These are phyloP conservation scores for Triplophysa siluroides DNA, from an alignment of 2,113 vertebrate species.

Conservation along the genomic window DNA sequence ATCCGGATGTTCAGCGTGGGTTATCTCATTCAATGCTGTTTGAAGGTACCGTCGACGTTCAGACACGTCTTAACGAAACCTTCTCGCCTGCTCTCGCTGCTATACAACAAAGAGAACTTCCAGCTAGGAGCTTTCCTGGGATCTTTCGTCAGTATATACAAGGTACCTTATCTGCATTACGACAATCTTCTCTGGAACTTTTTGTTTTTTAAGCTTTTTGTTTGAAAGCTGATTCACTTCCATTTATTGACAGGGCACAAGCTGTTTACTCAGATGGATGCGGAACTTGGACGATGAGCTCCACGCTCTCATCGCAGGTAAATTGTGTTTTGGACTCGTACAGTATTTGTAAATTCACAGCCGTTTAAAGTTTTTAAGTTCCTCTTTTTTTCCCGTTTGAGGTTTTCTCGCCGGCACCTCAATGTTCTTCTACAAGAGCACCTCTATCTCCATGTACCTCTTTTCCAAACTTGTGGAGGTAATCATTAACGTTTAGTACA, in stretches of 20 bases:
- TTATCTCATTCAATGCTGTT: slow-evolving; percentile 97
- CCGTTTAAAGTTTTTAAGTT: background rate
- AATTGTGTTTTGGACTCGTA: background rate
- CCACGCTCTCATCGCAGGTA: slow-evolving; percentile 95
- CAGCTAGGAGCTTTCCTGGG: slow-evolving; percentile 95
- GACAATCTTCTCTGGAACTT: background rate
- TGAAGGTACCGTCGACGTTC: slow-evolving; percentile 91
- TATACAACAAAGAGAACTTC: slow-evolving; percentile 99
- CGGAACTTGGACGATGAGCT: slow-evolving; percentile 95
- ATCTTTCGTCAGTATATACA: slow-evolving; percentile 98
- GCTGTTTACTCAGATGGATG: slow-evolving; percentile 94
- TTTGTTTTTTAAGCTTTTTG: background rate
- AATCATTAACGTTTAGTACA: slow-evolving; percentile 46
- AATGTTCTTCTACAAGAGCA: slow-evolving; percentile 99
- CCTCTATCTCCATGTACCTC: slow-evolving; percentile 98
- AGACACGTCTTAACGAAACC: slow-evolving; percentile 92
- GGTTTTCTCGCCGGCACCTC: slow-evolving; percentile 94
- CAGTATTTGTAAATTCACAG: background rate
- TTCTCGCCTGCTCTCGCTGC: slow-evolving; percentile 87
- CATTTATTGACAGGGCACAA: slow-evolving; percentile 81
- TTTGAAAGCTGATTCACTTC: background rate
- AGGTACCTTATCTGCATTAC: slow-evolving; percentile 74
- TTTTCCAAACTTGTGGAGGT: slow-evolving; percentile 98
- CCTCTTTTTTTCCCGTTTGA: slow-evolving; percentile 55
- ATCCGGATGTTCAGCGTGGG: slow-evolving; percentile 97